A percentile compares a stretch with the other conserved stretches of the same genome.
phyloP scores from a whole-genome alignment of 2,113 vertebrate species.

The Trematocara macrostoma region DNA sequence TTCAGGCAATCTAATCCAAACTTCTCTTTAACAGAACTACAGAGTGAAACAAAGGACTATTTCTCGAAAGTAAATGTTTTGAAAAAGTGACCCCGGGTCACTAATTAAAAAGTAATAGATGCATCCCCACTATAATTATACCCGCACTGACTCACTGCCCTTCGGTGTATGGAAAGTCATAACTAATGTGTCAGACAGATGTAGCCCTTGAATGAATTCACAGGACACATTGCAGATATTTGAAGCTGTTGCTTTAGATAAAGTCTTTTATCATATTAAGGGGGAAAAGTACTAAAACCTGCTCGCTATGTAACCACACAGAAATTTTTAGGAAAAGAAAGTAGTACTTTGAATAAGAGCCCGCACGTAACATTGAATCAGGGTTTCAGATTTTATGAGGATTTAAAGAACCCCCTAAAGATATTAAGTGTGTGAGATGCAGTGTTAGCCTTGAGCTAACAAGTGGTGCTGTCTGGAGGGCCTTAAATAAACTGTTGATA shows the following conservation, averaged over 20 bases:
- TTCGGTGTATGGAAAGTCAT: slow-evolving; percentile 36
- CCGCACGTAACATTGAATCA: neutral
- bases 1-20: neutral
- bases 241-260: neutral
- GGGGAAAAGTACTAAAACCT: neutral
- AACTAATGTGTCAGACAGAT: slow-evolving; percentile 12
- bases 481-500: slow-evolving; percentile 31
- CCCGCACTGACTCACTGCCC: slow-evolving; percentile 25
- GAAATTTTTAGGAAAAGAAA: neutral
- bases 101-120: slow-evolving; percentile 48
- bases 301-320: neutral
- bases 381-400: slow-evolving; percentile 6
- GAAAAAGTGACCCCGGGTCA: slow-evolving; percentile 28
- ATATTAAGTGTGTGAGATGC: slow-evolving; percentile 19
- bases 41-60: neutral
- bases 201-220: neutral
- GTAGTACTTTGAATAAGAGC: neutral
- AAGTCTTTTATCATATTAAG: neutral
- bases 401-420: slow-evolving; percentile 15
- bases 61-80: slow-evolving; percentile 11
- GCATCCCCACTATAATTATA: slow-evolving; percentile 50
- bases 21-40: neutral
- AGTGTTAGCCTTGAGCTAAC: slow-evolving; percentile 25
- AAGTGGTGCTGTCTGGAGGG: slow-evolving; percentile 26
- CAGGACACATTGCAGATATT: neutral